Evolutionary conservation across 2,113 vertebrate species (phyloP), one percentile per base, ranked within the genome.

Genomic region (Hylia prasina): DNA sequence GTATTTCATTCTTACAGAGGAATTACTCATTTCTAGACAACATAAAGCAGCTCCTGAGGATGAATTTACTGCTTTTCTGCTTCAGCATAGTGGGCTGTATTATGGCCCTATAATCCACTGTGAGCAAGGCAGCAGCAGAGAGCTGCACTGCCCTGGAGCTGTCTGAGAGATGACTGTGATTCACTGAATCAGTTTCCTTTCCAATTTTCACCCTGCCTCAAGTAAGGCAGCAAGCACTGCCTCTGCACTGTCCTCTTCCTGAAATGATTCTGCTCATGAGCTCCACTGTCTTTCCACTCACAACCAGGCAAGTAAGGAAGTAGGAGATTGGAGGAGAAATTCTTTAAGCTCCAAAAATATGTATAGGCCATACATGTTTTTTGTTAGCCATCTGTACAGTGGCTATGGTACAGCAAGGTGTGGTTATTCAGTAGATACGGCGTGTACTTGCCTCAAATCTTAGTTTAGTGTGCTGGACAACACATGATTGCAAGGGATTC

Each of bases 11-110:
- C 90, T 88, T 82, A 54, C 47, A 73, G 68, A 93, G 56, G 68
- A 94, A 78, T 93, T 93, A 76, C 54, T 94, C 72, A 93, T 79
- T 92, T 86, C 90, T 48, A 87, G 93, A 90, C 56, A 92, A 82
- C 56, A 89, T 30, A 93, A 85, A 94, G 70, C 61, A 64, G 70
- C 28, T 93, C 79, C 82, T 4, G 3, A 92, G 77, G 71, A 93
- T 31, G 65, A 95, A 91, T 87, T 81, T 87, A 56, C 56, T 79
- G 53, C 89, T 84, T 84, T 91, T 93, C 68, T 68, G 66, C 75
- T 87, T 77, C 28, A 11, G 88, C 48, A 86, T 11, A 88, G 76
- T 28, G 71, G 69, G 53, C 61, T 83, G 45, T 30, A 57, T 90
- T 81, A 66, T 39, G 78, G 80, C 75, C 75, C 39, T 65, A 22